A percentile compares a stretch with the other conserved stretches of the same genome.
These are phyloP conservation scores for Pocillopora meandrina DNA, from an alignment of 92 coral and sea anemone species.

Conservation along the genomic window DNA sequence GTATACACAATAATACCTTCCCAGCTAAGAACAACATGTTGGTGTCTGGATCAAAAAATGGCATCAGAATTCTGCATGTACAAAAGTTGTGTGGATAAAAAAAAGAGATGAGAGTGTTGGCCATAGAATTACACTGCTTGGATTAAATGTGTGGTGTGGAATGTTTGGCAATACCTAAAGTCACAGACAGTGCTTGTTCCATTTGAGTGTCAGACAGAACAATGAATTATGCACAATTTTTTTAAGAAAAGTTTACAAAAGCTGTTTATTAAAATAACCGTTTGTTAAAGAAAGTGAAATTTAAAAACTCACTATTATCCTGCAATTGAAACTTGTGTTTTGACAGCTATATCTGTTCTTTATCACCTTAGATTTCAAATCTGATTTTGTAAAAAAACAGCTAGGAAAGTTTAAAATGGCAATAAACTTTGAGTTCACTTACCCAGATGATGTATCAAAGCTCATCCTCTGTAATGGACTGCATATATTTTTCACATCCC, in stretches of 20 bases:
- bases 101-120: not conserved
- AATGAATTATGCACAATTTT: no score
- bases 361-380: no score
- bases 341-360: no score
- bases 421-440: constrained; percentile 14
- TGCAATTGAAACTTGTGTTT: no score
- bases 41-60: constrained; percentile 92
- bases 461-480: constrained; percentile 57
- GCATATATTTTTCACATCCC: constrained; percentile 67
- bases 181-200: no score
- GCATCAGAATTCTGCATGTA: constrained; percentile 76
- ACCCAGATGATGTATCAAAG: constrained; percentile 78
- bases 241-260: no score
- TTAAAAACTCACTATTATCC: no score
- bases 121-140: not conserved
- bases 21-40: constrained; percentile 90
- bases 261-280: no score
- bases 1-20: constrained; percentile 64
- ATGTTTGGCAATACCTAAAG: no score
- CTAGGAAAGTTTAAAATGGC: not conserved
- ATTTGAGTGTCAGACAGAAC: no score
- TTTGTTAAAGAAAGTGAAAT: no score
- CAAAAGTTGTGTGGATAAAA: constrained; percentile 10
- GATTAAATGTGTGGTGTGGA: not conserved
- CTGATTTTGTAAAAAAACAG: not conserved